Evolutionary conservation across 2,797 vertebrate species (phyloP).

Genomic region (Schizopygopsis malacanthus): DNA sequence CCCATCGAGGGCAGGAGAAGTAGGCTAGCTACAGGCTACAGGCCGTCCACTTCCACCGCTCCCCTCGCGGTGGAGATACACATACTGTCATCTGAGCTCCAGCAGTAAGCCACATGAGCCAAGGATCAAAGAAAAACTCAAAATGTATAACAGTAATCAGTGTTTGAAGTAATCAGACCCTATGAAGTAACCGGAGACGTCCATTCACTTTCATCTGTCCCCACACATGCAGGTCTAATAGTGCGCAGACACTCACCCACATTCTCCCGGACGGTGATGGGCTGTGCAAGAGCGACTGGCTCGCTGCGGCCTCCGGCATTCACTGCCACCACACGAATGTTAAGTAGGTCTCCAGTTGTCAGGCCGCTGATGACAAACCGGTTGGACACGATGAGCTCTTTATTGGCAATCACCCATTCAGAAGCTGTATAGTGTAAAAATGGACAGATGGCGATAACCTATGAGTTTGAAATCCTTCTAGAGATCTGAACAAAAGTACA

Average conservation of each 20-base stretch:
- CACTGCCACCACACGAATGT: conserved; percentile 82
- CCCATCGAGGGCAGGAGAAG: conserved; percentile 58
- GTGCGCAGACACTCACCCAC: conserved; percentile 75
- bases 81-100: conserved; percentile 32
- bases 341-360: conserved; percentile 80
- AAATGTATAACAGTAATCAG: conserved; percentile 31
- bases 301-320: conserved; percentile 79
- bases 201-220: conserved; percentile 25
- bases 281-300: conserved; percentile 75
- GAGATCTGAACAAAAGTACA: neutral
- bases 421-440: conserved; percentile 72
- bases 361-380: conserved; percentile 80
- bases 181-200: conserved; percentile 1
- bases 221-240: neutral
- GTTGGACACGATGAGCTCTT: conserved; percentile 78
- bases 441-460: neutral
- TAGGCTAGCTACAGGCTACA: conserved; percentile 40
- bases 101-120: conserved; percentile 11
- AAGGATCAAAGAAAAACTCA: conserved; percentile 17
- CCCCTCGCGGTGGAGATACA: conserved; percentile 16
- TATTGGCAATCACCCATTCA: conserved; percentile 83
- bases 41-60: conserved; percentile 50
- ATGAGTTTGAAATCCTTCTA: neutral
- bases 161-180: conserved; percentile 26
- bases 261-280: conserved; percentile 82